Evolutionary conservation across 2,888 invertebrate species (phyloP), one percentile per base, ranked within the genome.

Genomic region (Chrysodeixis includens): DNA sequence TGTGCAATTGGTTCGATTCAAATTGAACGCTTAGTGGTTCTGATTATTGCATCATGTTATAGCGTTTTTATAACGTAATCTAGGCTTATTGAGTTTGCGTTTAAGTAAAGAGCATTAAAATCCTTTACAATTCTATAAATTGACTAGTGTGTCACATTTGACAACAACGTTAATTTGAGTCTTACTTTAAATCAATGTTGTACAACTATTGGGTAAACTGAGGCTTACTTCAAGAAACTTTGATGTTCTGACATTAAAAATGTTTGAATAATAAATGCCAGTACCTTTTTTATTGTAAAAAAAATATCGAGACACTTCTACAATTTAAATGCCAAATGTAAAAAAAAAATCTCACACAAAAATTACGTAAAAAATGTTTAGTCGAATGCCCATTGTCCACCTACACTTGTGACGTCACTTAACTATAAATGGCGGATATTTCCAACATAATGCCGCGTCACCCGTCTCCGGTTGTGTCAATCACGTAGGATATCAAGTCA

Each of bases 1-100:
- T 62, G 51, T 46, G 14, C 16, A 46, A 74, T 75, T 67, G 71
- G 30, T 18, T 16, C 16, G 40, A 49, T 44, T 63, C 63, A 58
- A 68, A 61, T 30, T 22, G 52, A 52, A 22, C 58, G 60, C 59
- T 62, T 40, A 62, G 46, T n/a, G 59, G 62, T 67, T 44, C 46
- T 12, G 62, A 71, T 75, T 67, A 56, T 32, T 35, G 1, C 0
- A 3, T 16, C 46, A 52, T 75, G 49, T 53, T 49, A n/a, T 16
- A 40, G 32, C 58, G 53, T 57, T 30, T 71, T 71, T 51, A 62
- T 62, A 12, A n/a, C n/a, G n/a, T 7, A 30, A 32, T 62, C 18
- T 9, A 6, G 14, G 10, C 32, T 53, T 5, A 35, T 2, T 59
- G 8, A 40, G 26, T 26, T 26, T 26, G 6, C 26, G 26, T n/a